Evolutionary conservation across 2,797 vertebrate genomes (phyloP).

Genomic region (Champsocephalus esox): DNA sequence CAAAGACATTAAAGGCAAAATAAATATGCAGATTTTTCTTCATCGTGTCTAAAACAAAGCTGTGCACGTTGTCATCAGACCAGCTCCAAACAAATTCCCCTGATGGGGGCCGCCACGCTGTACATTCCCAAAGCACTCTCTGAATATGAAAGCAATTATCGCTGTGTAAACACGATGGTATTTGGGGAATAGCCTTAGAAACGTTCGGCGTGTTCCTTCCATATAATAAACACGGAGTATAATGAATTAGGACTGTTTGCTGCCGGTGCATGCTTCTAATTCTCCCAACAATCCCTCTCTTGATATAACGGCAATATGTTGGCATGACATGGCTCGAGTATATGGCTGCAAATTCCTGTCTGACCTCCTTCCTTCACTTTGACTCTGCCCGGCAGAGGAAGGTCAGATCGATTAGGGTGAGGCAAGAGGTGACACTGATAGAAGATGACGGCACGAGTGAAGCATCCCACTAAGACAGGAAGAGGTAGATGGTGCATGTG

Average conservation of each 20-base stretch:
- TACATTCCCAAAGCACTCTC: conserved; percentile 43
- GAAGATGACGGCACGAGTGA: conserved; percentile 20
- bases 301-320: conserved; percentile 33
- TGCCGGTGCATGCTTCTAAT: conserved; percentile 6
- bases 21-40: conserved; percentile 8
- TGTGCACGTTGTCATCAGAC: conserved; percentile 11
- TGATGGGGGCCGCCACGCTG: conserved; percentile 12
- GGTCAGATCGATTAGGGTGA: conserved; percentile 17
- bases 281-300: conserved; percentile 38
- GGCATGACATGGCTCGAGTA: conserved; percentile 27
- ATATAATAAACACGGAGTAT: conserved; percentile 30
- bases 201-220: conserved; percentile 16
- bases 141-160: conserved; percentile 50
- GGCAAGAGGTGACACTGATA: conserved; percentile 9
- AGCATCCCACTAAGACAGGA: neutral
- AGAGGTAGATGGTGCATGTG: conserved; percentile 18
- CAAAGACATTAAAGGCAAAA: neutral
- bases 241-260: conserved; percentile 25
- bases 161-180: conserved; percentile 52
- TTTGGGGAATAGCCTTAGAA: conserved; percentile 45
- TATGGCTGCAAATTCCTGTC: conserved; percentile 35
- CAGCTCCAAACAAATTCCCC: conserved; percentile 22
- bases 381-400: neutral
- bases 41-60: conserved; percentile 3
- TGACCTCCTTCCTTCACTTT: conserved; percentile 7